Percentiles rank a stretch among this genome's conserved stretches.
These are phyloP conservation scores for Chamaetylas fuelleborni DNA, from an alignment of 2,113 vertebrate species.

Conservation along the genomic window DNA sequence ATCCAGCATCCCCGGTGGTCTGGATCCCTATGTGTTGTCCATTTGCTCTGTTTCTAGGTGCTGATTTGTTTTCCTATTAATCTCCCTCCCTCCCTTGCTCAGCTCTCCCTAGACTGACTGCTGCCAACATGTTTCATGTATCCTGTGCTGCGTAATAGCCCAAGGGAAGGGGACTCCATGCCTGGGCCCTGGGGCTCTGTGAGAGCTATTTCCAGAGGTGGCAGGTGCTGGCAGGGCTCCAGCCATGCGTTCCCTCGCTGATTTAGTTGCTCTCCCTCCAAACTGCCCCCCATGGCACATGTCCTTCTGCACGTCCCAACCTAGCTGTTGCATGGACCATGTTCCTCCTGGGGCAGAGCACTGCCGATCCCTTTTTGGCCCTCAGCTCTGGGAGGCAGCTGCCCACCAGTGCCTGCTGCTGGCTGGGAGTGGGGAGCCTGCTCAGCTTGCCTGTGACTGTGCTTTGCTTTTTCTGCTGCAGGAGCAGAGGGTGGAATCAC, in stretches of 20 bases:
- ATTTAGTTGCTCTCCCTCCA: not conserved
- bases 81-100: not conserved
- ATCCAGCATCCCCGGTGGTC: slow-evolving; percentile 34
- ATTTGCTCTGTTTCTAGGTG: slow-evolving; percentile 36
- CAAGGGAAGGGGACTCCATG: not conserved
- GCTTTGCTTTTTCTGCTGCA: not conserved
- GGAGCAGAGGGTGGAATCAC: not conserved
- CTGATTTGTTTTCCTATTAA: slow-evolving; percentile 60
- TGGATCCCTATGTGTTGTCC: not conserved
- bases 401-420: not conserved
- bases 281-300: not conserved
- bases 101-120: not conserved
- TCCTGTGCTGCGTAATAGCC: not conserved
- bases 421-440: not conserved
- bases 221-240: slow-evolving; percentile 49
- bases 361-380: not conserved
- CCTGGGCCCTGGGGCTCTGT: not conserved
- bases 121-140: slow-evolving; percentile 17
- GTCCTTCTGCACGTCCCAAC: slow-evolving; percentile 1
- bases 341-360: not conserved
- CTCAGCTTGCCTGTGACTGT: accelerated
- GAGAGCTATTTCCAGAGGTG: slow-evolving; percentile 48
- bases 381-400: not conserved
- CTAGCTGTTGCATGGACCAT: not conserved
- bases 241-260: not conserved